Base-by-base conservation (phyloP, 2,113 vertebrate genomes). In the Baryphthengus martii region DNA sequence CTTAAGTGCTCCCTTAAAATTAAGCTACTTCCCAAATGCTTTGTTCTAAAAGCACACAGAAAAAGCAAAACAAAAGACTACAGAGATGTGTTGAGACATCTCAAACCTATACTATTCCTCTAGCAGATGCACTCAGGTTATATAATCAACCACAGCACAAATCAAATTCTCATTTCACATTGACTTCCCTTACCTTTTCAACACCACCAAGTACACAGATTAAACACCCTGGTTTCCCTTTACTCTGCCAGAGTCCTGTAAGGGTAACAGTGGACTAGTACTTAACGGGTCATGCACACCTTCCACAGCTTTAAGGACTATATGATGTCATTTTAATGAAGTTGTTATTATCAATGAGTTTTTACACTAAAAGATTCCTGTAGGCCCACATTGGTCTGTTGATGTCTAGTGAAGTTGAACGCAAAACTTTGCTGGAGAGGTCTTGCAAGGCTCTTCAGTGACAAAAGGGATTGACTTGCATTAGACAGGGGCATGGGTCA, bases 391-490 rank as follows among this genome's bases (percentile, higher is more conserved):
- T 13, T 1, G 7, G 39, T 53, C 47, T 84, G 75, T 33, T 79
- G 25, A 56, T 55, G 35, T 52, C 86, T 73, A 35, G 14, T 37
- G 70, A 91, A 92, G 71, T 68, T 89, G 61, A 79, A 94, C 93
- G 35, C 17, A 17, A 44, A 97, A 68, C 70, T 55, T 80, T 55
- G 17, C 18, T 88, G 62, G 42, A 89, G 37, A 93, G 50, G 35
- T 28, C 55, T 91, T 79, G 77, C 78, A 93, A 96, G 66, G 33
- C 26, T 83, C 42, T 78, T 61, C 13, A 66, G 77, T 37, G 39
- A 91, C 26, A 45, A 90, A 88, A 81, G 53, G 33, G 79, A 70
- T 44, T 78, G n/a, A 62, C 39, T 94, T 58, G 52, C 37, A 77
- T 89, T 79, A 92, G 79, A 47, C 37, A 4, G n/a, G 88, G 47